These are phyloP conservation scores for Neodiprion virginianus DNA, from an alignment of 1,140 invertebrate species.

Conservation along the genomic window DNA sequence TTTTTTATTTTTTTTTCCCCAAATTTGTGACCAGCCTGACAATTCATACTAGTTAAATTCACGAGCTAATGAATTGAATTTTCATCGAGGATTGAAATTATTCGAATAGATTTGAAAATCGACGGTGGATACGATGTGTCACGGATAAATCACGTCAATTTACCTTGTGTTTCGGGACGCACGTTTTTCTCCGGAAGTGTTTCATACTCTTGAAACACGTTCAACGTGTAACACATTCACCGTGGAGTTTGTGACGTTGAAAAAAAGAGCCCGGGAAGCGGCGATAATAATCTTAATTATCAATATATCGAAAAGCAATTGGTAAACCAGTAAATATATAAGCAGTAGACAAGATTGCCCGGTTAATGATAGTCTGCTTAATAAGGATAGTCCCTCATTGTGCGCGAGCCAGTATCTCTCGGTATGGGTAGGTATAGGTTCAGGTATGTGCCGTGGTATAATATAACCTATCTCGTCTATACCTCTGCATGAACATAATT, in stretches of 20 bases:
- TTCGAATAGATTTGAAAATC: too few species aligned
- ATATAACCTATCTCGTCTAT: not conserved
- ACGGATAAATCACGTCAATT: too few species aligned
- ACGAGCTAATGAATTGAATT: too few species aligned
- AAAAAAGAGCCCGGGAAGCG: constrained; percentile 20
- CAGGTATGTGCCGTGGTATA: constrained; percentile 18
- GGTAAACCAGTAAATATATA: constrained; percentile 32
- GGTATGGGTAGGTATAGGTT: constrained; percentile 7
- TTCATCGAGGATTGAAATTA: too few species aligned
- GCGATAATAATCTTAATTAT: constrained; percentile 54
- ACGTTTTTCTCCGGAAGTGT: too few species aligned
- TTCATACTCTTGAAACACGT: too few species aligned
- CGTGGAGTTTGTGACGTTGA: not conserved
- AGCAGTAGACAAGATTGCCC: constrained; percentile 49
- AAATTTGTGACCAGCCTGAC: too few species aligned
- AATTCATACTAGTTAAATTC: too few species aligned
- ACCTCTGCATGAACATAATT: constrained; percentile 39
- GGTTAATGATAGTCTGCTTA: constrained; percentile 54
- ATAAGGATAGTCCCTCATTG: constrained; percentile 47
- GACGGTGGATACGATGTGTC: too few species aligned
- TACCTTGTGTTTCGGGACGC: too few species aligned
- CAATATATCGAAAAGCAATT: constrained; percentile 47
- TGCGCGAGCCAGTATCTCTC: constrained; percentile 30
- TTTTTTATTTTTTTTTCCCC: too few species aligned
- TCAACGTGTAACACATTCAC: too few species aligned